phyloP scores from a whole-genome alignment of 2,888 invertebrate genomes.

The Ornithoptera priamus region DNA sequence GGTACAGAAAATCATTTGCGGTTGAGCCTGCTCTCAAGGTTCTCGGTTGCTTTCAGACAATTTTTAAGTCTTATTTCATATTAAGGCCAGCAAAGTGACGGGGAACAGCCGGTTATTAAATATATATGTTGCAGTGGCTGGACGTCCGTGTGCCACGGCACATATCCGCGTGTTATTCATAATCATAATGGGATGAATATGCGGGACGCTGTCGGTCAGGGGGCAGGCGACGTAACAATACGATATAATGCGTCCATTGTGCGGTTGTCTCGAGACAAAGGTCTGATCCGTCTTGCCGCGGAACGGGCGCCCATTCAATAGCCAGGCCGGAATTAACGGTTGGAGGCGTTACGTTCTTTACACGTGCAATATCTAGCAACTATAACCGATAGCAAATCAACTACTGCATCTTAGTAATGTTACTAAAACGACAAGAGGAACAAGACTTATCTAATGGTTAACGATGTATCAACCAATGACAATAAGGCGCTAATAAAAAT shows the following conservation, averaged over 20 bases:
- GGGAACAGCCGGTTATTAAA: no score
- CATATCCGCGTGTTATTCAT: constrained; percentile 59
- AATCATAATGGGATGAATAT: constrained; percentile 73
- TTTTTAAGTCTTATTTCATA: no score
- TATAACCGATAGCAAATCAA: no score
- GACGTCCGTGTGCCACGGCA: constrained; percentile 41
- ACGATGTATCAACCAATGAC: no score
- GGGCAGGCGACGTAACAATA: constrained; percentile 62
- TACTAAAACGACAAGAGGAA: no score
- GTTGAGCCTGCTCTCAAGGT: no score
- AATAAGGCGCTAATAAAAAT: no score
- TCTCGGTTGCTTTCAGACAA: no score
- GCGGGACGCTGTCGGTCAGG: constrained; percentile 73
- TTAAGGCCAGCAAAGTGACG: no score
- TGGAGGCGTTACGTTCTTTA: neutral
- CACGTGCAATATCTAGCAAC: neutral
- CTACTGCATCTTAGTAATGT: no score
- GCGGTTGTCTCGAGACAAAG: constrained; percentile 56
- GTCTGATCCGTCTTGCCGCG: constrained; percentile 41
- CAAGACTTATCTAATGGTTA: no score
- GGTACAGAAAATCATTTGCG: no score
- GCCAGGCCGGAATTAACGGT: constrained; percentile 34
- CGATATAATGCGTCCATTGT: constrained; percentile 50
- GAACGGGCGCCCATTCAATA: constrained; percentile 44
- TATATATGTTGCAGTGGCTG: neutral